Evolutionary conservation across 2,888 invertebrate genomes (phyloP).

Genomic region (Metellina segmentata): DNA sequence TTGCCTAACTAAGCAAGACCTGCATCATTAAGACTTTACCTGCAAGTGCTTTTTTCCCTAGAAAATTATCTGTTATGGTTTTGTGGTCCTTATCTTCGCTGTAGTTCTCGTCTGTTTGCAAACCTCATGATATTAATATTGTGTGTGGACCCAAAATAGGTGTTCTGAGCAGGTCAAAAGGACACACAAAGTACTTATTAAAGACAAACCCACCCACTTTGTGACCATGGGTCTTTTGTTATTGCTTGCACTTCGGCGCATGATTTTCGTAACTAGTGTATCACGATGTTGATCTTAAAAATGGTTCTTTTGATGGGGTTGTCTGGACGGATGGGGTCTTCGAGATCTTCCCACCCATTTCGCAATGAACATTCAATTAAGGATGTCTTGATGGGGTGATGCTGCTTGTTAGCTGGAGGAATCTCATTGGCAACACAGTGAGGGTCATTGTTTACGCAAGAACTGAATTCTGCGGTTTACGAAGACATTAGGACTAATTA

Average conservation of each 20-base stretch:
- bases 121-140: conserved; percentile 44
- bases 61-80: conserved; percentile 8
- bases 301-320: conserved; percentile 10
- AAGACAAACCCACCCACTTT: conserved; percentile 39
- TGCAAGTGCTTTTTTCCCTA: not conserved
- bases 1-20: not conserved
- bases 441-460: too few species aligned
- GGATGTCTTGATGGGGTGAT: conserved; percentile 11
- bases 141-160: conserved; percentile 17
- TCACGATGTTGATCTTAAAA: conserved; percentile 48
- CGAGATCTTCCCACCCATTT: not conserved
- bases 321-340: not conserved
- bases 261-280: conserved; percentile 48
- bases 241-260: conserved; percentile 10
- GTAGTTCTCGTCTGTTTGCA: not conserved
- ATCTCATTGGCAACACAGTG: not conserved
- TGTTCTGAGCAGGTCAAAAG: conserved; percentile 43
- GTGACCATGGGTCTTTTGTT: conserved; percentile 31
- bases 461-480: too few species aligned
- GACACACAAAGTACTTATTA: conserved; percentile 44
- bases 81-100: not conserved
- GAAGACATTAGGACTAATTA: too few species aligned
- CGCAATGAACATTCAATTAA: conserved; percentile 42
- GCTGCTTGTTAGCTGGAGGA: not conserved
- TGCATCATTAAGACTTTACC: conserved; percentile 1